Percentiles rank a stretch among this genome's conserved stretches.
Evolutionary conservation across 2,888 invertebrate genomes (phyloP).

Genomic region (Diadegma fenestrale): DNA sequence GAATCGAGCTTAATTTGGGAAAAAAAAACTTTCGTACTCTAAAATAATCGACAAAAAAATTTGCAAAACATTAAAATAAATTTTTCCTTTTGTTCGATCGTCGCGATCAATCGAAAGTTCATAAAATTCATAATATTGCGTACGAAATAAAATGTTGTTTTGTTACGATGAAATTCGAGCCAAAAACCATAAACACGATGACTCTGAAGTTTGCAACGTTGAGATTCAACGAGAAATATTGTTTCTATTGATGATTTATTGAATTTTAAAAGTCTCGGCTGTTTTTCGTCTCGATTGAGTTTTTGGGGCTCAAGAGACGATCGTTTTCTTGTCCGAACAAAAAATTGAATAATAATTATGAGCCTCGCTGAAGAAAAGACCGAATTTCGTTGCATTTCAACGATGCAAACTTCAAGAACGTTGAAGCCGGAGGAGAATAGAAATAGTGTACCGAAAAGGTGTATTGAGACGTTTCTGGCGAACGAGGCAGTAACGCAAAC

Average conservation of each 20-base stretch:
- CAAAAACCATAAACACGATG: neutral
- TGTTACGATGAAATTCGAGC: neutral
- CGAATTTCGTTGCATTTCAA: no score
- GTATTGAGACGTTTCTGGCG: constrained; percentile 18
- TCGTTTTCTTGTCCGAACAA: no score
- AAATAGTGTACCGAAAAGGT: neutral
- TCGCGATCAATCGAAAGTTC: neutral
- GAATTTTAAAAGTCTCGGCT: no score
- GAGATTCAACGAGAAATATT: no score
- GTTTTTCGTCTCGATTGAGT: no score
- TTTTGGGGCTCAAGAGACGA: no score
- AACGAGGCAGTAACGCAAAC: constrained; percentile 14
- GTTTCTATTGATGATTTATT: no score
- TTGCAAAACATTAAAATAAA: neutral
- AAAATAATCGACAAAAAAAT: neutral
- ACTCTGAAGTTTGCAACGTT: no score
- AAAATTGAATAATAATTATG: no score
- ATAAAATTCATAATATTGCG: neutral
- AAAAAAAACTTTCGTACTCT: neutral
- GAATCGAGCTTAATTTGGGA: neutral
- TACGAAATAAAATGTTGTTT: neutral
- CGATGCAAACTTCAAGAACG: no score
- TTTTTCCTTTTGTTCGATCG: neutral
- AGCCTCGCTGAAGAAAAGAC: no score
- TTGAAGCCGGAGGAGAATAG: neutral